Conservation (phyloP, 2,888 invertebrate genomes). For the Idaea biselata region DNA sequence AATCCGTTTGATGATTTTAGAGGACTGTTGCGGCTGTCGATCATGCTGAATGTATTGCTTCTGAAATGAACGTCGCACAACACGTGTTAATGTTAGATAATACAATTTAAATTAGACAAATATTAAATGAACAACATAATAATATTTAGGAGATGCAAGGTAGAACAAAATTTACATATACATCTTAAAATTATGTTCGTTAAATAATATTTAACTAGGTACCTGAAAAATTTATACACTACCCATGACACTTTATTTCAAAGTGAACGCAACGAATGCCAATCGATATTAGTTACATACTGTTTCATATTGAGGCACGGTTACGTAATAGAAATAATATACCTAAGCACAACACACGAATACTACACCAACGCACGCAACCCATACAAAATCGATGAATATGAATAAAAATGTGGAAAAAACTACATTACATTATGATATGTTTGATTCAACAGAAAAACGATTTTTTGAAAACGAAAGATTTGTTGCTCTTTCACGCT, state of each 20-base stretch:
- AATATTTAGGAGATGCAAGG: constrained; percentile 3
- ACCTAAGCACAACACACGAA: constrained; percentile 22
- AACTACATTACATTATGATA: neutral
- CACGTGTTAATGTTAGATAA: constrained; percentile 10
- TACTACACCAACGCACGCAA: constrained; percentile 27
- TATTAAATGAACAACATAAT: constrained; percentile 8
- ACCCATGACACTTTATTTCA: neutral
- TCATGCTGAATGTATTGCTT: constrained; percentile 51
- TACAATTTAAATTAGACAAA: neutral
- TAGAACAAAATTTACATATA: constrained; percentile 8
- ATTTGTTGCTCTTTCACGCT: no score
- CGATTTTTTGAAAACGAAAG: neutral
- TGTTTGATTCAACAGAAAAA: neutral
- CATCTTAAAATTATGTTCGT: neutral
- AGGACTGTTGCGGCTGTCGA: constrained; percentile 47
- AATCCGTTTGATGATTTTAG: constrained; percentile 33
- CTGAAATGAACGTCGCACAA: constrained; percentile 21
- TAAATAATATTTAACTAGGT: neutral
- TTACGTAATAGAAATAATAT: constrained; percentile 18
- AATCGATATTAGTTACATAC: constrained; percentile 11
- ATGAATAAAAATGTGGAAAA: constrained; percentile 3
- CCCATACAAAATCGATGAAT: constrained; percentile 27
- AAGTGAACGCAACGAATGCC: constrained; percentile 22
- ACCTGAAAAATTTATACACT: neutral
- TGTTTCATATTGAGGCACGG: constrained; percentile 15